These are phyloP conservation scores for Lomographa bimaculata DNA, from an alignment of 2,888 invertebrate species.

Conservation along the genomic window DNA sequence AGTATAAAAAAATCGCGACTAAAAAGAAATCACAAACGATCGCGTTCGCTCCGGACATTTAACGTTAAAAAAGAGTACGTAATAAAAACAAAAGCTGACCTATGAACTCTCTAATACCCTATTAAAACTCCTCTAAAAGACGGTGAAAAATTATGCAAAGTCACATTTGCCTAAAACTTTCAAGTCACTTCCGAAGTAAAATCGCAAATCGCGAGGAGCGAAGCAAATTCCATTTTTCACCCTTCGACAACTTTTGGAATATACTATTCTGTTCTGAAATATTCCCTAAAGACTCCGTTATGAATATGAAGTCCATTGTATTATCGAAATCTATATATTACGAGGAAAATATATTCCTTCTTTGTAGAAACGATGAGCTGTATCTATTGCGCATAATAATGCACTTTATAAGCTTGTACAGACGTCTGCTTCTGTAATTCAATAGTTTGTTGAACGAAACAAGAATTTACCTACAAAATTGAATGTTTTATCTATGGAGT, in stretches of 20 bases:
- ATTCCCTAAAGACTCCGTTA: slow-evolving; percentile 31
- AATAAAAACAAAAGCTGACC: background rate
- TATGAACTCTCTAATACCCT: slow-evolving; percentile 5
- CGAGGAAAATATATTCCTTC: slow-evolving; percentile 6
- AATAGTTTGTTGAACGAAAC: too few species aligned
- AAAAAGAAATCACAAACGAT: too few species aligned
- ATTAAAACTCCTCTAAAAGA: slow-evolving; percentile 18
- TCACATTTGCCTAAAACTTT: slow-evolving; percentile 29
- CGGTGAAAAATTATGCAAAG: slow-evolving; percentile 30
- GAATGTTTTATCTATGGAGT: too few species aligned
- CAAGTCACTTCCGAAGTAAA: slow-evolving; percentile 25
- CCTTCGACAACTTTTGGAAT: slow-evolving; percentile 35
- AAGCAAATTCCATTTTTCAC: slow-evolving; percentile 34
- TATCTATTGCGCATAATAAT: too few species aligned
- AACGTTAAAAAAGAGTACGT: too few species aligned
- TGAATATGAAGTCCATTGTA: slow-evolving; percentile 43
- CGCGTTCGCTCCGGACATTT: too few species aligned
- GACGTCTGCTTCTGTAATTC: too few species aligned
- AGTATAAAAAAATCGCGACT: too few species aligned
- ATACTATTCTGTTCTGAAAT: slow-evolving; percentile 32
- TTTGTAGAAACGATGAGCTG: slow-evolving; percentile 9
- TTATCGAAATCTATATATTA: slow-evolving; percentile 38
- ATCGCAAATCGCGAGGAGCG: slow-evolving; percentile 27
- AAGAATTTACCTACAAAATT: too few species aligned
- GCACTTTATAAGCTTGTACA: too few species aligned